Conservation (phyloP, 2,797 vertebrate species). For the Bovichtus diacanthus region DNA sequence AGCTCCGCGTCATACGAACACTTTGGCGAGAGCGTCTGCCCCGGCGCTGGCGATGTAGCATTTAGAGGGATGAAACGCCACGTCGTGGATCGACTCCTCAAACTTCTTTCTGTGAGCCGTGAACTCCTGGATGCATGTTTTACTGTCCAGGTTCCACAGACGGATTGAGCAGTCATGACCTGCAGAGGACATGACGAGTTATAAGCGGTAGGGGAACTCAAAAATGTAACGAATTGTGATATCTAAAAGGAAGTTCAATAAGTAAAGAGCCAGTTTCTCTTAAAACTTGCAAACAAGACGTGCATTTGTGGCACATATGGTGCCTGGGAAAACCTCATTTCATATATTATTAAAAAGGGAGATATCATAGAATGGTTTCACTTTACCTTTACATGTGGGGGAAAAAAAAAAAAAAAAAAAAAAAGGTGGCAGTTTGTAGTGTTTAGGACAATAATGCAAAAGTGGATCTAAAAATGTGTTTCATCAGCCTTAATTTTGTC, state of each 20-base stretch:
- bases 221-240: not conserved
- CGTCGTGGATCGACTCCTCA: conserved; percentile 97
- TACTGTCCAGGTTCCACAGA: conserved; percentile 98
- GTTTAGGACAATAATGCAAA: not conserved
- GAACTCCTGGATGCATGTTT: conserved; percentile 99
- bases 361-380: not conserved
- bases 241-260: not conserved
- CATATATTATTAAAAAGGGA: not conserved
- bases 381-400: not conserved
- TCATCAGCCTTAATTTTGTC: not conserved
- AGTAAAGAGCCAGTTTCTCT: not conserved
- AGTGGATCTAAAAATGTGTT: not conserved
- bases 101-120: conserved; percentile 98
- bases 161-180: conserved; percentile 99
- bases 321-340: not conserved
- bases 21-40: conserved; percentile 97
- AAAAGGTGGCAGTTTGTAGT: not conserved
- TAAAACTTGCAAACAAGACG: not conserved
- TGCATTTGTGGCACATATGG: not conserved
- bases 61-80: conserved; percentile 98
- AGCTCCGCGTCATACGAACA: conserved; percentile 95
- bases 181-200: conserved; percentile 37
- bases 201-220: not conserved
- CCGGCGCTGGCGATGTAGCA: conserved; percentile 98
- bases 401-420: no score